A percentile compares a stretch with the other conserved stretches of the same genome.
Evolutionary conservation across 2,888 invertebrate species (phyloP).

Genomic region (Papilio elwesi): DNA sequence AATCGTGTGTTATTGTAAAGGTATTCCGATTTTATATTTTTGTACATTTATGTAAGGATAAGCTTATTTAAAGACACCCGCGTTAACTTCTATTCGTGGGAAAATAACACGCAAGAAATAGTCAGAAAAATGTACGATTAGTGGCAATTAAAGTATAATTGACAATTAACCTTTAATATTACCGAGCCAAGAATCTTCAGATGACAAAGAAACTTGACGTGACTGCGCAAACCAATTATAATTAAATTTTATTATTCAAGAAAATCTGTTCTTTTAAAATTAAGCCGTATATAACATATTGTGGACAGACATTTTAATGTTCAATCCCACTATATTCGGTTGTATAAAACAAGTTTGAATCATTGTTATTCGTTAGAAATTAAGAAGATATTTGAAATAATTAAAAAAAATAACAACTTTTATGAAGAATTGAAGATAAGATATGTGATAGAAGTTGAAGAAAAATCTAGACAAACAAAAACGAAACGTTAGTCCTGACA

Average conservation of each 20-base stretch:
- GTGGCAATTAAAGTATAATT: conserved; percentile 2
- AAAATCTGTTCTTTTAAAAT: conserved; percentile 9
- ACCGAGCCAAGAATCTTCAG: conserved; percentile 1
- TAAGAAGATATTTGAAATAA: not conserved
- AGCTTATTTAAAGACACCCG: not conserved
- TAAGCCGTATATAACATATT: conserved; percentile 3
- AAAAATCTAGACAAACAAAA: not conserved
- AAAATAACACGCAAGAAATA: not conserved
- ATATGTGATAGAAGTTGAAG: not conserved
- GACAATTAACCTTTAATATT: conserved; percentile 3
- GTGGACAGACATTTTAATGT: conserved; percentile 12
- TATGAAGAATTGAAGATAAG: not conserved
- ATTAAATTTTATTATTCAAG: conserved; percentile 5
- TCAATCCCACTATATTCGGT: not conserved
- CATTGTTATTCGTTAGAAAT: not conserved
- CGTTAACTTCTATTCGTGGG: not conserved
- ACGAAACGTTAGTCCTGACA: not conserved
- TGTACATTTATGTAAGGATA: too few species aligned
- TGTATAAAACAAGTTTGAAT: conserved; percentile 5
- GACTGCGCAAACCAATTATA: conserved; percentile 7
- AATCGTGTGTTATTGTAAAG: too few species aligned
- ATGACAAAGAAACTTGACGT: not conserved
- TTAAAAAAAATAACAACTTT: not conserved
- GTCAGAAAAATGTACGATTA: not conserved
- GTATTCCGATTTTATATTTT: too few species aligned